Conservation (phyloP, 2,888 invertebrate genomes). For the Spilosoma lubricipeda region DNA sequence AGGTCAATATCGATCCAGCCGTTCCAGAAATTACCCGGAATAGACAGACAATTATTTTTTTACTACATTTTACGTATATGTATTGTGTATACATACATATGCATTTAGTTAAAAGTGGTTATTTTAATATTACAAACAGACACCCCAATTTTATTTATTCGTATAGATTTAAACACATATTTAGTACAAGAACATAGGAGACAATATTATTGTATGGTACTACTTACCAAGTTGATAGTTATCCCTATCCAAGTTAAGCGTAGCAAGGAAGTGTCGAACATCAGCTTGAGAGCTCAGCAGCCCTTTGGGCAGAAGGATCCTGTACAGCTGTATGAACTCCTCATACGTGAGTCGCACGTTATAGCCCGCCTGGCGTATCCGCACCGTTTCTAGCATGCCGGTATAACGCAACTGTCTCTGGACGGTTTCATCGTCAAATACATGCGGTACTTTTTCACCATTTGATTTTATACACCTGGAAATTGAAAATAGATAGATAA, state of each 20-base stretch:
- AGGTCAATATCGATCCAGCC: no score
- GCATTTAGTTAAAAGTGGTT: no score
- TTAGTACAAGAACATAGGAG: no score
- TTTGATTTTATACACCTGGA: conserved; percentile 98
- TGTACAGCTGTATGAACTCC: conserved; percentile 96
- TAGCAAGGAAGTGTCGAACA: conserved; percentile 93
- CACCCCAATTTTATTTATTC: no score
- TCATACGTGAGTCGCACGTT: conserved; percentile 97
- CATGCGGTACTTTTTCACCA: conserved; percentile 95
- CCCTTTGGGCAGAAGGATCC: conserved; percentile 95
- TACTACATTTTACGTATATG: no score
- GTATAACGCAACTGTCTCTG: conserved; percentile 95
- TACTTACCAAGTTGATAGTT: conserved; percentile 94
- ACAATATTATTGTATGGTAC: not conserved
- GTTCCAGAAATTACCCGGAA: no score
- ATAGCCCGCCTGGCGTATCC: conserved; percentile 97
- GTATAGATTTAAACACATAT: no score
- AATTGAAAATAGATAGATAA: not conserved
- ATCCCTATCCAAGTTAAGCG: conserved; percentile 93
- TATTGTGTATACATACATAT: no score
- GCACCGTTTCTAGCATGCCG: conserved; percentile 98
- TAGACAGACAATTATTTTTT: no score
- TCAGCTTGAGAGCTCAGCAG: conserved; percentile 94
- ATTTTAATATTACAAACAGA: no score
- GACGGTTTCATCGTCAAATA: conserved; percentile 97